phyloP scores from a whole-genome alignment of 2,113 vertebrate genomes.

The Polypterus bichir region DNA sequence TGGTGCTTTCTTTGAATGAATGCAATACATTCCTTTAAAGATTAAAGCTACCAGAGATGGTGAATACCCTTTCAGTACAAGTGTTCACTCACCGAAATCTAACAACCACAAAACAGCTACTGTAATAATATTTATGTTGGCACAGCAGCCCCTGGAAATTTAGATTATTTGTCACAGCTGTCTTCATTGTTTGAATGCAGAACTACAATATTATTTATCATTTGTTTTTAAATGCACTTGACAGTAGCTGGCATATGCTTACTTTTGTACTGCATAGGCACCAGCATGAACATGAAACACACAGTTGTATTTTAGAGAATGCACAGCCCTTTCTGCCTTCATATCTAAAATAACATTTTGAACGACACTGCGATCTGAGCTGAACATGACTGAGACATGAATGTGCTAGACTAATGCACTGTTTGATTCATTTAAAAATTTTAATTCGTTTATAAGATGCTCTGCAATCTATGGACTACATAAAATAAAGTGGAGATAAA shows the following conservation, averaged over 20 bases:
- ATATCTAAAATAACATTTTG: too few species aligned
- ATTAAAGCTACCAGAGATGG: conserved; percentile 10
- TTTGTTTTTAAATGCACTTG: conserved; percentile 10
- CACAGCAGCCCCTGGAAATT: conserved; percentile 30
- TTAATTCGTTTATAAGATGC: too few species aligned
- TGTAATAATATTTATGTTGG: conserved; percentile 55
- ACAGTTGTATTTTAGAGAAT: too few species aligned
- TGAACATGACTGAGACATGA: too few species aligned
- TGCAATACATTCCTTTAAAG: conserved; percentile 16
- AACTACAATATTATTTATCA: conserved; percentile 36
- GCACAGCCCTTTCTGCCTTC: too few species aligned
- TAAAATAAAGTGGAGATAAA: too few species aligned
- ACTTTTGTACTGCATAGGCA: neutral
- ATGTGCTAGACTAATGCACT: too few species aligned
- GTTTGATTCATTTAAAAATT: too few species aligned
- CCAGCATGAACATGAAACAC: conserved; percentile 4
- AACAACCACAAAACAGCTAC: conserved; percentile 36
- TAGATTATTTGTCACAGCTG: conserved; percentile 51
- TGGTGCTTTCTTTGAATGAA: conserved; percentile 5
- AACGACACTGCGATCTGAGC: too few species aligned
- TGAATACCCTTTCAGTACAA: conserved; percentile 8
- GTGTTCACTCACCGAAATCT: conserved; percentile 17
- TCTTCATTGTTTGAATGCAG: conserved; percentile 42
- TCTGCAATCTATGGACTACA: too few species aligned
- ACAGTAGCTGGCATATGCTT: neutral